Base-by-base conservation (phyloP, 2,113 vertebrate genomes). In the Nothobranchius furzeri region DNA sequence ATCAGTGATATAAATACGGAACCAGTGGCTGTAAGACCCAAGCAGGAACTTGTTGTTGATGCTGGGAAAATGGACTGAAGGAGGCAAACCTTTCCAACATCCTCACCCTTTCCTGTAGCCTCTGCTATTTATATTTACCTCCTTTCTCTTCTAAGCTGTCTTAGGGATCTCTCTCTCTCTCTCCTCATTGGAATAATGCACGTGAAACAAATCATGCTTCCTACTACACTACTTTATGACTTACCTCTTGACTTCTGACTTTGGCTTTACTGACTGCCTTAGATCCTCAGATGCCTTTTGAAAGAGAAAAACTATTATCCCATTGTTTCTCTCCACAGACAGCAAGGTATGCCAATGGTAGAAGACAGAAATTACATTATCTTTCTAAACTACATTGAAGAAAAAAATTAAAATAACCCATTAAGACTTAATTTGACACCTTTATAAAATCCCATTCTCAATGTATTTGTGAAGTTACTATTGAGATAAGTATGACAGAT, bases 211-310 rank as follows among this genome's bases (percentile, higher is more conserved):
- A 1, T 6, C 11, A 24, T 46, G 2, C 12, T 45, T 25, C n/a
- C 20, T 13, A 12, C 40, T 25, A 45, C 57, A 59, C 55, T 42
- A 36, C 9, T 57, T 57, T 42, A 57, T 25, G 40, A 59, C 57
- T 25, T 59, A 59, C 57, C 12, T 59, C 42, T n/a, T n/a, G 42
- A 45, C 42, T 45, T 59, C 10, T 6, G 40, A 12, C 40, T 59
- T 59, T 43, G 56, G 37, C 55, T 58, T 58, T 58, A 58, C 17
- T 42, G 56, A 12, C 35, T 40, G 36, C 55, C 55, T 42, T 36
- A 42, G 55, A 57, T 42, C 55, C 15, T 57, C 55, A 42, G 36
- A 36, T 57, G 9, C 15, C 55, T 57, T 40, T 57, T 42, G 15
- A 57, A 36, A 57, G 2, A 42, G 36, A 42, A 57, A 57, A 57